Base-by-base conservation (phyloP, 2,113 vertebrate genomes). In the Calidris pugnax region DNA sequence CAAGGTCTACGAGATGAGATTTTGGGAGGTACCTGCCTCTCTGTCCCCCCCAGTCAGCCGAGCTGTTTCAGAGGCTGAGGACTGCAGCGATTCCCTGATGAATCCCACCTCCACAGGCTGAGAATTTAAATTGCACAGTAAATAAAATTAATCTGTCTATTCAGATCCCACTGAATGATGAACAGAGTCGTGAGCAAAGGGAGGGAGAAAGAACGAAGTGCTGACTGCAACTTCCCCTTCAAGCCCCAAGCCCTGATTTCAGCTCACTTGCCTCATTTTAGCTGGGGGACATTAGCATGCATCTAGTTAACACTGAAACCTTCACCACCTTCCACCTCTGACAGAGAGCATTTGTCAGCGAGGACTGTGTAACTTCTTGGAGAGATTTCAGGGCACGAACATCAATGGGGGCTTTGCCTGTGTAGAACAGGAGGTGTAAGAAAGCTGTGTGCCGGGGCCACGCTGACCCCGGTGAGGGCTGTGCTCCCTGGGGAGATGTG, bases 91-190 rank as follows among this genome's bases (percentile, higher is more conserved):
- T 41, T 87, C 55, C 67, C 55, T 35, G 41, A 89, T 77, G 75
- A 90, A 83, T 86, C 85, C 78, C 83, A 91, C 87, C 35, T 94
- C 69, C 67, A n/a, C 50, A 94, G 76, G 55, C 26, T 1, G 16
- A 90, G 75, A 93, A 80, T 94, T 94, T 90, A 91, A 93, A 93
- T 85, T 62, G 59, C 59, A 88, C n/a, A 51, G 41, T 47, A 88
- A 90, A 92, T 90, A 68, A 86, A 87, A 95, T 71, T 67, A 91
- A 77, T 47, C 84, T 19, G 33, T 92, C 85, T 69, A 51, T 63
- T 95, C 60, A 87, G 55, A 90, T 90, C 67, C 63, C 2, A 3
- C 66, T 90, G 85, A 83, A 80, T 63, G 78, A 97, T 77, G 32
- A 93, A 83, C n/a, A 73, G 59, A 78, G 74, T 39, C 0, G 2